Evolutionary conservation across 2,797 vertebrate species (phyloP), one percentile per base, ranked within the genome.

Genomic region (Pogoniulus pusillus): DNA sequence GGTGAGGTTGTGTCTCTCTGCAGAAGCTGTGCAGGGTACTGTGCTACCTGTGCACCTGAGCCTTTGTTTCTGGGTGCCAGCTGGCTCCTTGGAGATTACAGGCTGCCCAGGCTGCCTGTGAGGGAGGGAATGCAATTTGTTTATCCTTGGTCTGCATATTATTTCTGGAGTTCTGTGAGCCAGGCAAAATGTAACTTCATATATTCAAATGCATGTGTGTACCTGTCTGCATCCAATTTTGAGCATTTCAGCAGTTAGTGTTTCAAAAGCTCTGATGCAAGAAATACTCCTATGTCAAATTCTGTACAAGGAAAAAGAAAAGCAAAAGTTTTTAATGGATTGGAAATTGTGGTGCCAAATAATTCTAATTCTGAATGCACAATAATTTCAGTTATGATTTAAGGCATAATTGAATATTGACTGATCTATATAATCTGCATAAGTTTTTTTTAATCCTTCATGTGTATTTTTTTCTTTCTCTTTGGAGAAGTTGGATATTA

Each of bases 1-100:
- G 27, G 30, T 0, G 6, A 76, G 18, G 34, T 54, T 3, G 1
- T 12, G 55, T 24, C 58, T 80, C 24, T 19, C 5, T 0, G 4
- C 22, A 27, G 27, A 3, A 5, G 34, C 6, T 9, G 32, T 1
- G 0, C 24, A 15, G 70, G 77, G 22, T 35, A 49, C 3, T 16
- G 35, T 5, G 45, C 16, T 16, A 17, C 17, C 32, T 5, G 4
- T 0, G 4, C 15, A 6, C 10, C 29, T 4, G 14, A 29, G 22
- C 37, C 53, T 8, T 27, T 0, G 1, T 7, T 75, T 23, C 30
- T n/a, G 51, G 18, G 23, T 8, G 35, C 41, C 7, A 4, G 14
- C 15, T 19, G 37, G 22, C 45, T 70, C 32, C 53, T 26, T 5
- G 18, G 58, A 45, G 53, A 29, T 1, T 3, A 72, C 54, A 35